phyloP scores from a whole-genome alignment of 2,113 vertebrate genomes.

The Cochlearius cochlearius region DNA sequence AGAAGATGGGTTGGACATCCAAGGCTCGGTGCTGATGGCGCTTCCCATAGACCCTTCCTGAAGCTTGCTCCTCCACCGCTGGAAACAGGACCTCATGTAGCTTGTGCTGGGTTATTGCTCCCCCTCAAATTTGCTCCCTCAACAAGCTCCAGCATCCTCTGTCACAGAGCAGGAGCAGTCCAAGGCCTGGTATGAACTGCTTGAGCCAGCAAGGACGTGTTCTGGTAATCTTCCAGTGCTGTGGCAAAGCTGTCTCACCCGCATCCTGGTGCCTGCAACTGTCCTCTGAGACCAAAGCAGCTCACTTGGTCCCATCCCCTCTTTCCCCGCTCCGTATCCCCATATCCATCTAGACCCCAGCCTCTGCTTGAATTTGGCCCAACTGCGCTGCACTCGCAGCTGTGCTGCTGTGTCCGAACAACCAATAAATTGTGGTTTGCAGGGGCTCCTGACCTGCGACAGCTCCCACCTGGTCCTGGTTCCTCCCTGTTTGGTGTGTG shows the following conservation, averaged over 20 bases:
- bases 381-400: accelerated
- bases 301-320: background rate
- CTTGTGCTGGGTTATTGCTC: background rate
- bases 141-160: background rate
- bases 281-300: background rate
- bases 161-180: background rate
- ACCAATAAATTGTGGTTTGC: conserved; percentile 8
- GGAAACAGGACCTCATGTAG: background rate
- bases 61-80: background rate
- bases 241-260: background rate
- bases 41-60: accelerated
- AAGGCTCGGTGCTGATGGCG: background rate
- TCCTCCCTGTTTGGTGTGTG: background rate
- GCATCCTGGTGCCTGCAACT: background rate
- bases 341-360: background rate
- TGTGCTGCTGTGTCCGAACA: background rate
- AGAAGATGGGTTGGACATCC: background rate
- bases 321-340: accelerated
- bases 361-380: background rate
- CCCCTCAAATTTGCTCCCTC: background rate
- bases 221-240: background rate
- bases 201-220: background rate
- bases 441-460: background rate
- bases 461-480: background rate
- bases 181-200: background rate